Base-by-base conservation (phyloP, 1,140 invertebrate species). In the Calliphora vicina region DNA sequence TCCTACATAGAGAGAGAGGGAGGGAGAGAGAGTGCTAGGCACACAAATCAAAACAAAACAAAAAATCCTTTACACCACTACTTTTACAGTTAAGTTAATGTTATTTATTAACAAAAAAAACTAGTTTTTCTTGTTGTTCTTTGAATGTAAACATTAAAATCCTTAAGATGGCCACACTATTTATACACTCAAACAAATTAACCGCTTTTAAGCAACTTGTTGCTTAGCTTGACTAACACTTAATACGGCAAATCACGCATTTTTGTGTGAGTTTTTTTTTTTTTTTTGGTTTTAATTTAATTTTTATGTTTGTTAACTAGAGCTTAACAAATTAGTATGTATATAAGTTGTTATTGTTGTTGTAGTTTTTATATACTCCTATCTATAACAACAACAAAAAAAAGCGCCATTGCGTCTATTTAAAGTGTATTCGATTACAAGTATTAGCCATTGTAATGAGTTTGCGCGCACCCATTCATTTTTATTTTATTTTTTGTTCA, bases 401-500 rank as follows among this genome's bases (percentile, higher is more conserved):
- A 67, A 67, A 67, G 61, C 61, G 61, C 61, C 61, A 23, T 23
- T 67, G n/a, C n/a, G 61, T 67, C 61, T 67, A 67, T 67, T 20
- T 67, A 20, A 67, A 67, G 10, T 1, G 25, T 67, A 23, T 67
- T 23, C 23, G 23, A 67, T 67, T 67, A 67, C 57, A 23, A n/a
- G 20, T n/a, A 10, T 17, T 23, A 0, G n/a, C n/a, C n/a, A 23
- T 12, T 23, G 20, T 67, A 67, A 67, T 67, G 61, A 67, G 61
- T 67, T 67, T 67, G 61, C 61, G 61, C 61, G 61, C 61, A 67
- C 61, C 61, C 61, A 67, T 67, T 67, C 61, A 67, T 67, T 67
- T 67, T 10, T 50, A 50, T 50, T 9, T 50, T 50, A 35, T 57
- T 57, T 57, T 57, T 17, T 57, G 15, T 57, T 0, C 12, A 57